phyloP scores from a whole-genome alignment of 2,888 invertebrate species.

The Lathronympha strigana region DNA sequence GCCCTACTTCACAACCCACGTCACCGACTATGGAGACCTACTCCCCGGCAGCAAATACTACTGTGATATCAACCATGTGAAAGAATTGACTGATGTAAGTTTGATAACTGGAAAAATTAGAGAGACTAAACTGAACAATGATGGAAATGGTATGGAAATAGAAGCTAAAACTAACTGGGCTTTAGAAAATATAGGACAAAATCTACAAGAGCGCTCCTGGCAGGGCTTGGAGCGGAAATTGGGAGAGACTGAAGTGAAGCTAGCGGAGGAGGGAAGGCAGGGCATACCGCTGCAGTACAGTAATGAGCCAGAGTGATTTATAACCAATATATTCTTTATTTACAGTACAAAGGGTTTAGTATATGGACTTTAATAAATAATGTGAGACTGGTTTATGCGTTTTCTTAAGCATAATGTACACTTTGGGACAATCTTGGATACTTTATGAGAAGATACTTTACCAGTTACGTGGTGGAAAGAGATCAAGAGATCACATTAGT shows the following conservation, averaged over 20 bases:
- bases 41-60: slow-evolving; percentile 86
- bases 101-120: slow-evolving; percentile 89
- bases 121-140: slow-evolving; percentile 67
- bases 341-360: slow-evolving; percentile 45
- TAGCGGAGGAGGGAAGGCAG: slow-evolving; percentile 88
- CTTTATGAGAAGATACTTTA: not conserved
- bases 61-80: slow-evolving; percentile 69
- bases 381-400: not conserved
- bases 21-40: slow-evolving; percentile 90
- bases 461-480: not conserved
- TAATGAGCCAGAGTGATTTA: slow-evolving; percentile 80
- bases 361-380: slow-evolving; percentile 34
- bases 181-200: slow-evolving; percentile 85
- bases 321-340: slow-evolving; percentile 52
- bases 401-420: not conserved
- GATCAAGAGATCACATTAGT: no score
- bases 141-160: slow-evolving; percentile 65
- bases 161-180: slow-evolving; percentile 80
- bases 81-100: slow-evolving; percentile 86
- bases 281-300: slow-evolving; percentile 90
- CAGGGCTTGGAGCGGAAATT: slow-evolving; percentile 93
- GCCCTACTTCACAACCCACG: slow-evolving; percentile 85
- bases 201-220: slow-evolving; percentile 90
- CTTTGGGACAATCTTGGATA: not conserved
- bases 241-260: slow-evolving; percentile 88